phyloP scores from a whole-genome alignment of 2,888 invertebrate genomes.

The Biston betularia region DNA sequence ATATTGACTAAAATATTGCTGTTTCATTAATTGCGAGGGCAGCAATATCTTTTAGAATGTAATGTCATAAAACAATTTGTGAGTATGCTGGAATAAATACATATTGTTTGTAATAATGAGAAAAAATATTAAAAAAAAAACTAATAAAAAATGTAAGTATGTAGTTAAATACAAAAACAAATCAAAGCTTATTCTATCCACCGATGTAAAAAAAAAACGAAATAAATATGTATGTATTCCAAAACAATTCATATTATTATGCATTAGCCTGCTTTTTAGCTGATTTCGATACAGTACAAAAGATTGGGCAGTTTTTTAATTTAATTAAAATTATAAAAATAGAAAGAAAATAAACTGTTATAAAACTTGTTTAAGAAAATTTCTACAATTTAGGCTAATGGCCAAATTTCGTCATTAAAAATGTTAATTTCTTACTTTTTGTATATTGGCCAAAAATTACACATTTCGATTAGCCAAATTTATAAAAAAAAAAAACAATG shows the following conservation, averaged over 20 bases:
- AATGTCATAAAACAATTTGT: neutral
- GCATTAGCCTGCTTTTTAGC: neutral
- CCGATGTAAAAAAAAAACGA: neutral
- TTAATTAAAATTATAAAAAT: too few relatives aligned
- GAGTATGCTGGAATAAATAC: conserved; percentile 12
- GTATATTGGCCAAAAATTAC: too few relatives aligned
- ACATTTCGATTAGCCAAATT: too few relatives aligned
- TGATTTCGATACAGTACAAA: conserved; percentile 7
- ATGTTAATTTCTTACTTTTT: too few relatives aligned
- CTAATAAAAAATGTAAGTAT: too few relatives aligned
- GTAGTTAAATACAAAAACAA: too few relatives aligned
- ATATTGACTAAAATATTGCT: neutral
- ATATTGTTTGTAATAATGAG: neutral
- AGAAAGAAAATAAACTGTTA: too few relatives aligned
- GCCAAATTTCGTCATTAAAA: too few relatives aligned
- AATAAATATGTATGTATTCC: conserved; percentile 7
- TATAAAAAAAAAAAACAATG: too few relatives aligned
- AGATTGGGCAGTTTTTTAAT: too few relatives aligned
- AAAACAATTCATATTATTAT: conserved; percentile 1
- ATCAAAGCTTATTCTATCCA: neutral
- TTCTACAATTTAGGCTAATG: too few relatives aligned
- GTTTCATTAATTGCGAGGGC: neutral
- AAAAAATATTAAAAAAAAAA: neutral
- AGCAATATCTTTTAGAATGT: neutral
- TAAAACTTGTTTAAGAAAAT: too few relatives aligned